Base-by-base conservation (phyloP, 2,113 vertebrate species). In the Echinops telfairi region DNA sequence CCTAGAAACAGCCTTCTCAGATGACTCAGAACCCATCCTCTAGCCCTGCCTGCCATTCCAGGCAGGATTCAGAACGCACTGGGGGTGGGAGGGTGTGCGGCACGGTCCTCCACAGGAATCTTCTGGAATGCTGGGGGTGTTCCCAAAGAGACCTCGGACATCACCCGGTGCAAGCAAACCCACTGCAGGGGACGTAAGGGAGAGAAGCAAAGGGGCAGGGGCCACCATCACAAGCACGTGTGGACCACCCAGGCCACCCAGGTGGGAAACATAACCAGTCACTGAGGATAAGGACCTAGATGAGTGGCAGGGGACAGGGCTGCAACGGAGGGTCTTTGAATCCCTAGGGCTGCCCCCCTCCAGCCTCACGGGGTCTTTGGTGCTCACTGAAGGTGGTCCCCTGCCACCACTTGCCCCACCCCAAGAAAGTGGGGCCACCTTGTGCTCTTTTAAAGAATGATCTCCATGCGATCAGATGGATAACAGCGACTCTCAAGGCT, bases 121-220 rank as follows among this genome's bases (percentile, higher is more conserved):
- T 60, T 60, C 83, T 85, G 60, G 71, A 66, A 77, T 58, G 88
- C 6, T 92, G 68, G 80, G 91, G 33, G 60, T 91, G 64, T 43
- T 91, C 47, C 53, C 43, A 47, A 68, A 29, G 22, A 38, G 76
- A 62, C 38, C 33, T 70, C 33, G 86, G 73, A 86, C 33, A 27
- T 92, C 86, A 83, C 58, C 82, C 23, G 57, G n/a, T 83, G 66
- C 71, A 71, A 88, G 88, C 22, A 68, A 19, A 62, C 36, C 29
- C 62, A 53, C 27, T 15, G 10, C 36, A 29, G 17, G 92, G 94
- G 75, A 92, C 47, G 4, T 68, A 75, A 0, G 10, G 31, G 29
- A 40, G 25, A 57, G 3, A 58, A 70, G 53, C 71, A 76, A 92
- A 86, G 43, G n/a, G 58, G n/a, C 25, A 68, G 58, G 78, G 81